Percentiles rank a stretch among this genome's conserved stretches.
Conservation (phyloP, 2,888 invertebrate species). For the Sarcophaga caerulescens region DNA sequence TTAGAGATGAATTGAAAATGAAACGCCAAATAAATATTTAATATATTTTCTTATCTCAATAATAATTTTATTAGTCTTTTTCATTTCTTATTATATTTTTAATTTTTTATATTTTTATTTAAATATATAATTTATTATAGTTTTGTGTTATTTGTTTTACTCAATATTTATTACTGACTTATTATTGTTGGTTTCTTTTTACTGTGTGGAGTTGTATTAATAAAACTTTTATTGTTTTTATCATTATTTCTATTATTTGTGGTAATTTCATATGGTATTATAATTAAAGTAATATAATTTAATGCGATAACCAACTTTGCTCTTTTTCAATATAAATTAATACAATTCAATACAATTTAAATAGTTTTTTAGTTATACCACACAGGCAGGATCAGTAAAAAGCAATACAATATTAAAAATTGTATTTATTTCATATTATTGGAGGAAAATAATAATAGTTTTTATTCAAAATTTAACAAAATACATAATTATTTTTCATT, state of each 20-base stretch:
- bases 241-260: not conserved
- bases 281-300: slow-evolving; percentile 52
- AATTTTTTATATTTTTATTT: slow-evolving; percentile 20
- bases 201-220: slow-evolving; percentile 12
- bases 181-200: slow-evolving; percentile 43
- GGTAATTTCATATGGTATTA: slow-evolving; percentile 34
- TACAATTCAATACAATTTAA: too few relatives aligned
- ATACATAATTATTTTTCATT: not conserved
- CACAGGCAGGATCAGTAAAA: slow-evolving; percentile 1
- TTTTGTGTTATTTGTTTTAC: slow-evolving; percentile 19
- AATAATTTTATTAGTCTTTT: slow-evolving; percentile 63
- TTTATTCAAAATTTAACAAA: too few relatives aligned
- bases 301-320: not conserved
- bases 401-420: not conserved
- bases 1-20: slow-evolving; percentile 1
- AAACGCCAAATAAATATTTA: slow-evolving; percentile 9
- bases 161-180: slow-evolving; percentile 28
- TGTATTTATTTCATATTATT: not conserved
- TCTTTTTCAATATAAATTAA: slow-evolving; percentile 27
- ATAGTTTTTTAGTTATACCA: slow-evolving; percentile 21
- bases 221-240: too few relatives aligned
- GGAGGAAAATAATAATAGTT: too few relatives aligned
- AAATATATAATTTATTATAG: slow-evolving; percentile 44
- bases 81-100: slow-evolving; percentile 59
- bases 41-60: slow-evolving; percentile 59